phyloP scores from a whole-genome alignment of 2,888 invertebrate species.

The Selenia dentaria region DNA sequence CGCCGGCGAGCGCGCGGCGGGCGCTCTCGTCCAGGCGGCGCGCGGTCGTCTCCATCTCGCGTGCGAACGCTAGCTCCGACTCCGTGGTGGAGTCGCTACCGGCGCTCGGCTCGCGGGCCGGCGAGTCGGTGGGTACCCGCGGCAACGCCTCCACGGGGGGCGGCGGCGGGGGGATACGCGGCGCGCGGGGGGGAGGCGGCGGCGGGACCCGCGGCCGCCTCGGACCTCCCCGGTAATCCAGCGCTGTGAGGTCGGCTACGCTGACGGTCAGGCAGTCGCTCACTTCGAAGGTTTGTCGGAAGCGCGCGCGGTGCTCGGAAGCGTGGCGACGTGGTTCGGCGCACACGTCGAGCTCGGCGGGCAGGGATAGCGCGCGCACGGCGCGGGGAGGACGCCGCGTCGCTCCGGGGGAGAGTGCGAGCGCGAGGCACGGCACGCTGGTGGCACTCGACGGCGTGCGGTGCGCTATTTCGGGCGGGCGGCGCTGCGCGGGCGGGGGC shows the following conservation, averaged over 20 bases:
- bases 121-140: conserved; percentile 51
- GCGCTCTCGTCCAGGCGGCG: conserved; percentile 72
- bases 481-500: conserved; percentile 58
- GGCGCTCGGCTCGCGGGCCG: conserved; percentile 71
- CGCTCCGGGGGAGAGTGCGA: conserved; percentile 58
- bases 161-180: conserved; percentile 51
- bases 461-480: conserved; percentile 65
- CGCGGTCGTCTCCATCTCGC: conserved; percentile 77
- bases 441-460: conserved; percentile 59
- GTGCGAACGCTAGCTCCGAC: conserved; percentile 72
- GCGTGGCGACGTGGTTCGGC: conserved; percentile 66
- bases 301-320: conserved; percentile 62
- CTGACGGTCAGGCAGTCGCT: conserved; percentile 83
- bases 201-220: conserved; percentile 70
- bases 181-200: conserved; percentile 59
- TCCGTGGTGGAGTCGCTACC: conserved; percentile 78
- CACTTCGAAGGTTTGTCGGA: conserved; percentile 76
- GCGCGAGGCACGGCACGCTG: conserved; percentile 71
- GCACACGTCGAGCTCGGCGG: conserved; percentile 88
- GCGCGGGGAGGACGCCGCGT: conserved; percentile 65
- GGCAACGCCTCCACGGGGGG: conserved; percentile 51
- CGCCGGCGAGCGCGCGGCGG: conserved; percentile 73
- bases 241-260: conserved; percentile 85
- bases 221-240: conserved; percentile 80
- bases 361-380: conserved; percentile 82